phyloP scores from a whole-genome alignment of 2,888 invertebrate genomes.

The Plebejus argus region DNA sequence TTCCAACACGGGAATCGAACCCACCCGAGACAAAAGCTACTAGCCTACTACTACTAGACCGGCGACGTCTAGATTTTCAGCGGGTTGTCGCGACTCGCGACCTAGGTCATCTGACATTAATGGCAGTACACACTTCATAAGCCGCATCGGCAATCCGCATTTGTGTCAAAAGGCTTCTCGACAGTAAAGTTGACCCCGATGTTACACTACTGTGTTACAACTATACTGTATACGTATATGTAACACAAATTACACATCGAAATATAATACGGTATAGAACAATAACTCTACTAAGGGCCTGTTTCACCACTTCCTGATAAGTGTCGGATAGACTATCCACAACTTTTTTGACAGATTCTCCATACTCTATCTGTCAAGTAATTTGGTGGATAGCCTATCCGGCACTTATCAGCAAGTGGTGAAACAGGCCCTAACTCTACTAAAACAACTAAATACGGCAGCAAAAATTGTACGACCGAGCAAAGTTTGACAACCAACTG shows the following conservation, averaged over 20 bases:
- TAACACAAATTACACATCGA: background rate
- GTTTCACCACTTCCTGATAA: too few species aligned
- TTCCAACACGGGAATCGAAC: background rate
- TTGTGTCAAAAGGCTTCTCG: constrained; percentile 24
- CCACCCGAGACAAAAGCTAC: background rate
- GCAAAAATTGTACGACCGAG: too few species aligned
- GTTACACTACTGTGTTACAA: background rate
- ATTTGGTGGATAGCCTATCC: too few species aligned
- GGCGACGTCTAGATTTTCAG: background rate
- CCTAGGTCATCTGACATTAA: background rate
- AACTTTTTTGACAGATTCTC: too few species aligned
- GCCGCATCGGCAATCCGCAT: constrained; percentile 19
- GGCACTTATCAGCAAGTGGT: too few species aligned
- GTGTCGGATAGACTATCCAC: too few species aligned
- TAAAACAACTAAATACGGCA: too few species aligned
- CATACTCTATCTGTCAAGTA: too few species aligned
- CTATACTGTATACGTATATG: background rate
- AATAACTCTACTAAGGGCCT: too few species aligned
- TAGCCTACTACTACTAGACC: background rate
- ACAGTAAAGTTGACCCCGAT: constrained; percentile 7
- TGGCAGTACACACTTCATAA: constrained; percentile 3
- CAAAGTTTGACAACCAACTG: too few species aligned
- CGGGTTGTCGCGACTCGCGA: background rate
- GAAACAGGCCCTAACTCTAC: too few species aligned
- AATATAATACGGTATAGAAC: too few species aligned